Evolutionary conservation across 1,140 invertebrate genomes (phyloP).

Genomic region (Heliothis virescens): DNA sequence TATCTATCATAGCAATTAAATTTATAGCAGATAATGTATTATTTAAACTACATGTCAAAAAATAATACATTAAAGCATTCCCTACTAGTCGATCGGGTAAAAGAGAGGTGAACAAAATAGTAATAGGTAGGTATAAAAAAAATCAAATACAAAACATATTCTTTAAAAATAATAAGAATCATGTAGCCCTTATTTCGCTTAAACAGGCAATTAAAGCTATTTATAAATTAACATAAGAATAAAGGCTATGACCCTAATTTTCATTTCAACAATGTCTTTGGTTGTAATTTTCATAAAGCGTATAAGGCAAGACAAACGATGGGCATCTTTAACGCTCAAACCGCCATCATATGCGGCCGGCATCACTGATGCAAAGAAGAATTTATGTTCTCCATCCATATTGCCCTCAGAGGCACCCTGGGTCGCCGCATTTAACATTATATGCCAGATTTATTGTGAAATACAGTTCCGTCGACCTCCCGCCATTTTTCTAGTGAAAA

Average conservation of each 20-base stretch:
- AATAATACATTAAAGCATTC: no score
- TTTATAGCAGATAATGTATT: no score
- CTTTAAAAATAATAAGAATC: no score
- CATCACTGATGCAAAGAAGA: constrained; percentile 50
- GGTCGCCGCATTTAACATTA: constrained; percentile 10
- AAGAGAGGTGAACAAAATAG: no score
- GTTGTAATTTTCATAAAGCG: constrained; percentile 25
- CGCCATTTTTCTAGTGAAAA: constrained; percentile 32
- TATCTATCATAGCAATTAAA: no score
- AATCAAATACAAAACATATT: no score
- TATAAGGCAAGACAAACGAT: constrained; percentile 37
- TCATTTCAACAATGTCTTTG: background rate
- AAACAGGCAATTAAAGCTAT: no score
- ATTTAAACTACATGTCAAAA: no score
- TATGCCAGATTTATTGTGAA: constrained; percentile 49
- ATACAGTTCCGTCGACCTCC: constrained; percentile 28
- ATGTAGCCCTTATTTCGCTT: no score
- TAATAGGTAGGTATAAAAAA: no score
- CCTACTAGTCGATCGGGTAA: no score
- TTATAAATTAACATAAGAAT: background rate
- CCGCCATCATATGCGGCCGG: constrained; percentile 30
- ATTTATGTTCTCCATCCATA: constrained; percentile 54
- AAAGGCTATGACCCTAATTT: background rate
- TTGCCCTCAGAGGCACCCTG: constrained; percentile 23
- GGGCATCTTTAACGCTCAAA: constrained; percentile 28